A percentile compares a stretch with the other conserved stretches of the same genome.
Conservation (phyloP, 2,113 vertebrate species). For the Mola mola region DNA sequence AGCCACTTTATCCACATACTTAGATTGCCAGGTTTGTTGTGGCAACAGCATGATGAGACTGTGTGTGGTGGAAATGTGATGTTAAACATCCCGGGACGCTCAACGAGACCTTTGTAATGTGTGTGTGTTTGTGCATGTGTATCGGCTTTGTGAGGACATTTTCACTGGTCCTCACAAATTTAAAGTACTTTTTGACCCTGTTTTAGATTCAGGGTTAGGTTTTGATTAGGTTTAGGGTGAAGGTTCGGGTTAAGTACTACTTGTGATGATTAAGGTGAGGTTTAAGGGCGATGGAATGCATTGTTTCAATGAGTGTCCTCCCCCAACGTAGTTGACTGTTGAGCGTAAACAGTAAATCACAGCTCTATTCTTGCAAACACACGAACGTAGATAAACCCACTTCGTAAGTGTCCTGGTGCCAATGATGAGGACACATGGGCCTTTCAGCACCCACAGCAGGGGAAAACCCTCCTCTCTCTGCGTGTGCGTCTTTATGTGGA, state of each 20-base stretch:
- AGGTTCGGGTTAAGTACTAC: too few relatives aligned
- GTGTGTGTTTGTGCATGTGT: constrained; percentile 5
- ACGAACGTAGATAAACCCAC: too few relatives aligned
- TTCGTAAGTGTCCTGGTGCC: constrained; percentile 18
- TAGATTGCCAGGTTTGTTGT: constrained; percentile 50
- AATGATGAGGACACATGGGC: constrained; percentile 29
- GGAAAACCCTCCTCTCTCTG: constrained; percentile 17
- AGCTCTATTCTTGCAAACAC: constrained; percentile 4
- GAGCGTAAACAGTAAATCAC: neutral
- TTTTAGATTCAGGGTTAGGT: too few relatives aligned
- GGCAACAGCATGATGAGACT: constrained; percentile 42
- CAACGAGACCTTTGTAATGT: constrained; percentile 18
- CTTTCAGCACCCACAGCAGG: constrained; percentile 36
- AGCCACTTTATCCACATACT: constrained; percentile 1
- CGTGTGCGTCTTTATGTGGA: neutral
- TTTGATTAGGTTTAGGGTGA: too few relatives aligned
- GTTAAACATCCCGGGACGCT: constrained; percentile 33
- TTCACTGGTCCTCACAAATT: too few relatives aligned
- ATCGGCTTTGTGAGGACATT: too few relatives aligned
- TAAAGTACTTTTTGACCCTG: too few relatives aligned
- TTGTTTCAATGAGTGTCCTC: too few relatives aligned
- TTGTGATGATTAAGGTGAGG: too few relatives aligned
- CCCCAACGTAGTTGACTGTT: too few relatives aligned
- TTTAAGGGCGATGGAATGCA: too few relatives aligned
- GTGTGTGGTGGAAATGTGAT: constrained; percentile 3